These are phyloP conservation scores for Nasonia longicornis DNA, from an alignment of 1,140 invertebrate species.

Conservation along the genomic window DNA sequence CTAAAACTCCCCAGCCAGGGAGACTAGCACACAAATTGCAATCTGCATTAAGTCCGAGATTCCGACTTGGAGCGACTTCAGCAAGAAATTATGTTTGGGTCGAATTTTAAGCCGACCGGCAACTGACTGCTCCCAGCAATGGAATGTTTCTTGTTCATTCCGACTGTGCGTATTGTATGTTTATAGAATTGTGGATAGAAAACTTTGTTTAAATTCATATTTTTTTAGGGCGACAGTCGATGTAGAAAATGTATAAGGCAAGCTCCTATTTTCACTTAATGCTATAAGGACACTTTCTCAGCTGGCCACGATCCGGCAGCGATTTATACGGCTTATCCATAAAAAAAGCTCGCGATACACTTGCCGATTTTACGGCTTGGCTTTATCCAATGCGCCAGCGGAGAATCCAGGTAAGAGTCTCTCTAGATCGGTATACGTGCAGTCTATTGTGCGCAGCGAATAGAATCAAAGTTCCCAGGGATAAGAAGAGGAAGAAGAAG, in stretches of 20 bases:
- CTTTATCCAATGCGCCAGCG: background rate
- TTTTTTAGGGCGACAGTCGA: no score
- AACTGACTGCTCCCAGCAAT: background rate
- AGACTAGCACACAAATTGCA: conserved; percentile 11
- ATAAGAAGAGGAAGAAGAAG: background rate
- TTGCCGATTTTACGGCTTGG: background rate
- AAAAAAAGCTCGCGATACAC: background rate
- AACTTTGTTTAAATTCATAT: no score
- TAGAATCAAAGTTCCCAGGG: conserved; percentile 1
- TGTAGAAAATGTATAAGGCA: no score
- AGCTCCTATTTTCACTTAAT: no score
- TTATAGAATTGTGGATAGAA: background rate
- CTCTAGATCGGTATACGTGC: background rate
- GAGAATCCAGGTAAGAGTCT: background rate
- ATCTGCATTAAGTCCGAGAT: conserved; percentile 29
- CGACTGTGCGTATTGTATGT: no score
- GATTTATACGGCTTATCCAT: background rate
- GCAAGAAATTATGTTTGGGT: background rate
- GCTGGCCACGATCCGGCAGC: no score
- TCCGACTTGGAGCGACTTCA: conserved; percentile 4
- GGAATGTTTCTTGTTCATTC: conserved; percentile 8
- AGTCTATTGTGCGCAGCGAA: background rate
- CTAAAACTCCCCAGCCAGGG: background rate
- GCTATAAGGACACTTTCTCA: no score
- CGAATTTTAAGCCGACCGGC: background rate